Evolutionary conservation across 2,888 invertebrate species (phyloP), one percentile per base, ranked within the genome.

Genomic region (Cephus pygmeus): DNA sequence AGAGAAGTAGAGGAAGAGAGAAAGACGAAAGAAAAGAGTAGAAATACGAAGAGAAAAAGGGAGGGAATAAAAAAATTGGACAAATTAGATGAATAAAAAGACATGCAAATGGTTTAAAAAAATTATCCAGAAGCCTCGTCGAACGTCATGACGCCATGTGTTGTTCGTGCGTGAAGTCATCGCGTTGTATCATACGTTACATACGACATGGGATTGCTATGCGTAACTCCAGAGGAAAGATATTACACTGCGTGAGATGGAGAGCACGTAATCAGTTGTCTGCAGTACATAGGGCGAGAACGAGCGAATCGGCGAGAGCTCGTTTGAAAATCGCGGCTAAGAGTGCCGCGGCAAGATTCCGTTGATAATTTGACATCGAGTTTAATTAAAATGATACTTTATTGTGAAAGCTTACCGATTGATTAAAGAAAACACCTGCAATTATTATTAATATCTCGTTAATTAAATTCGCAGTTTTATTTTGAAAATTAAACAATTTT

Each of bases 211-310:
- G 71, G 31, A 71, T 71, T 34, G 71, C 71, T 31, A 71, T 71
- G 71, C 71, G 71, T 71, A 34, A 71, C 78, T 79, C 73, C 80
- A 75, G 80, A 79, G 81, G 80, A 76, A 80, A 81, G 75, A 76
- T 80, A 82, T 87, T 84, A 84, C 83, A 82, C 84, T 79, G 85
- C 82, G 80, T 83, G 81, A 86, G 85, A 84, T 83, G 71, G 82
- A 77, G 77, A 74, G 77, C 83, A 80, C 78, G 56, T 82, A 81
- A 85, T 84, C 88, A 88, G 88, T 88, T 81, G 82, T 77, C 81
- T 79, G 80, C 75, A 82, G 84, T 84, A 83, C 86, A 80, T 79
- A 86, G 75, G 76, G 83, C 83, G 83, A 84, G 86, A 85, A 23
- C 23, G 56, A 56, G 56, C 23, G 9, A 56, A 56, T 56, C 56